phyloP scores from a whole-genome alignment of 2,113 vertebrate genomes.

The Lagenorhynchus albirostris region DNA sequence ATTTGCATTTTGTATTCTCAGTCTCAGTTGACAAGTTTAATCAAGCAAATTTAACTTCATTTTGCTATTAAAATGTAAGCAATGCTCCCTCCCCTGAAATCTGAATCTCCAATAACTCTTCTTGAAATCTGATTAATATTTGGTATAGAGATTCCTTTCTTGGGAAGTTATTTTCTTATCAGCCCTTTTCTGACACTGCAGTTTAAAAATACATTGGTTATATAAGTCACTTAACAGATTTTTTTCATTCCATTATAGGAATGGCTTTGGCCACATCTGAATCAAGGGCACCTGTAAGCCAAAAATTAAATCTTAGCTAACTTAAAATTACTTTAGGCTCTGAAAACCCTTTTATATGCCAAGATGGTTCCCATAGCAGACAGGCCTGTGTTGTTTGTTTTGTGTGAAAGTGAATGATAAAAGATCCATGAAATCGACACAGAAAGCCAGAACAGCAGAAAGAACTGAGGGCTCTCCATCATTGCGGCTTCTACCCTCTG shows the following conservation, averaged over 20 bases:
- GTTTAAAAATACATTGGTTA: neutral
- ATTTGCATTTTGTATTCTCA: neutral
- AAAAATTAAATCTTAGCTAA: constrained; percentile 87
- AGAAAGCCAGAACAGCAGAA: constrained; percentile 98
- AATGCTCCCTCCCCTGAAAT: neutral
- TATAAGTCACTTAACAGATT: neutral
- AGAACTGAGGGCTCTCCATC: constrained; percentile 96
- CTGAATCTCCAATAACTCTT: neutral
- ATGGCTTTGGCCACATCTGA: constrained; percentile 61
- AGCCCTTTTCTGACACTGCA: neutral
- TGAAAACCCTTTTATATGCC: constrained; percentile 88
- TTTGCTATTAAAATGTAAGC: neutral
- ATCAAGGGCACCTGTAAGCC: constrained; percentile 82
- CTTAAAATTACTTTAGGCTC: constrained; percentile 85
- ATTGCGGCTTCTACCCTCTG: constrained; percentile 92
- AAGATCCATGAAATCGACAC: constrained; percentile 99
- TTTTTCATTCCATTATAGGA: constrained; percentile 52
- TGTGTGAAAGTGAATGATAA: constrained; percentile 99
- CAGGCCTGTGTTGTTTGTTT: constrained; percentile 99
- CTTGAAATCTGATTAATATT: constrained; percentile 37
- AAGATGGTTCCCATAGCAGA: constrained; percentile 93
- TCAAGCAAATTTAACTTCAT: constrained; percentile 47
- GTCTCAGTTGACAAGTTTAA: constrained; percentile 43
- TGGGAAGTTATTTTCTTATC: neutral
- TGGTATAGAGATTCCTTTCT: neutral